phyloP scores from a whole-genome alignment of 2,113 vertebrate genomes.

The Spheniscus mendiculus region DNA sequence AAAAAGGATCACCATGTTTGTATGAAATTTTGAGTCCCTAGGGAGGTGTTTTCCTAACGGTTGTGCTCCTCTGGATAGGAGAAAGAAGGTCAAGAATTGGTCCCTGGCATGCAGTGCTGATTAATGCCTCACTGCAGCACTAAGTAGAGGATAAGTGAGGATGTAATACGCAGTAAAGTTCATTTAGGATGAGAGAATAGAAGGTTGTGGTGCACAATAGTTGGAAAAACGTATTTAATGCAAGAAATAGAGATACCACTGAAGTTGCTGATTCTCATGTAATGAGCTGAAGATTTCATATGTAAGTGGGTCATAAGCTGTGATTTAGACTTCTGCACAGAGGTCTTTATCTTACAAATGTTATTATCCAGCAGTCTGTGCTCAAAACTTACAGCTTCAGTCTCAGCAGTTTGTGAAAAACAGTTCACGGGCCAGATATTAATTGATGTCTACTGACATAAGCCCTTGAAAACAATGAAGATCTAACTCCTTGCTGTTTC shows the following conservation, averaged over 20 bases:
- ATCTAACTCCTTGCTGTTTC: background rate
- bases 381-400: background rate
- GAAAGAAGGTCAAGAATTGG: conserved; percentile 31
- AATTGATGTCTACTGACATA: background rate
- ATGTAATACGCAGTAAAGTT: background rate
- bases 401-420: background rate
- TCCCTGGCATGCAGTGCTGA: background rate
- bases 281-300: background rate
- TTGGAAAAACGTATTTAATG: background rate
- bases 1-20: background rate
- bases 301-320: background rate
- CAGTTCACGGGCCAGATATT: background rate
- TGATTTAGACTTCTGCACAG: background rate
- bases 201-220: background rate
- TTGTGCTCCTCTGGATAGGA: background rate
- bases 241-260: background rate
- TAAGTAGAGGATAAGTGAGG: background rate
- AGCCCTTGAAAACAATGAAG: background rate
- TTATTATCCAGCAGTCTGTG: background rate
- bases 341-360: background rate
- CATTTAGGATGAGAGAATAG: background rate
- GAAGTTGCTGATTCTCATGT: background rate
- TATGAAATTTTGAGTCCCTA: background rate
- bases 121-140: background rate
- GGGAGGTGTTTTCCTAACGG: background rate